phyloP scores from a whole-genome alignment of 2,113 vertebrate genomes.

The Trinectes maculatus region DNA sequence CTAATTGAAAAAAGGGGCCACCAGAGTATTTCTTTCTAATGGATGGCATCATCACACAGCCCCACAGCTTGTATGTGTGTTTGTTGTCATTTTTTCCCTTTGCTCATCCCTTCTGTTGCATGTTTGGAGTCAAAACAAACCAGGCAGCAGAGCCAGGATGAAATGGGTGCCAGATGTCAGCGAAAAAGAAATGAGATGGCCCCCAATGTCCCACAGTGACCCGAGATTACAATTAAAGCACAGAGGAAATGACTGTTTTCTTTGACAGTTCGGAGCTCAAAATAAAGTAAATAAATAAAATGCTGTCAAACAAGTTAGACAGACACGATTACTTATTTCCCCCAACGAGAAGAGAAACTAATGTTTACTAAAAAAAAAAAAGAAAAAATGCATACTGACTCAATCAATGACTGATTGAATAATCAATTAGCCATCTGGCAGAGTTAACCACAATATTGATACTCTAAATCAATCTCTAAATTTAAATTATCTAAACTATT shows the following conservation, averaged over 20 bases:
- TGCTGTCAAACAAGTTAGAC: background rate
- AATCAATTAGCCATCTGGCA: background rate
- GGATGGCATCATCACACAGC: conserved; percentile 23
- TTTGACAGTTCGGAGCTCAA: conserved; percentile 7
- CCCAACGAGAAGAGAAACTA: too few relatives aligned
- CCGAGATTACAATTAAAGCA: conserved; percentile 28
- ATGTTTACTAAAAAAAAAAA: background rate
- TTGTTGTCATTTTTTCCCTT: conserved; percentile 47
- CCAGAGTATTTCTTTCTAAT: conserved; percentile 7
- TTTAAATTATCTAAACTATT: too few relatives aligned
- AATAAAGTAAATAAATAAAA: background rate
- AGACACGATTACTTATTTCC: background rate
- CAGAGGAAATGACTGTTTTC: conserved; percentile 33
- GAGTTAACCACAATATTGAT: too few relatives aligned
- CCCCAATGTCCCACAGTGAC: conserved; percentile 30
- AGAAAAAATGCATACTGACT: too few relatives aligned
- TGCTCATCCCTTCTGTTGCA: conserved; percentile 53
- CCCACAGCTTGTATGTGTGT: conserved; percentile 39
- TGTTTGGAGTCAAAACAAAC: conserved; percentile 74
- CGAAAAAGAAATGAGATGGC: conserved; percentile 25
- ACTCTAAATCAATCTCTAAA: too few relatives aligned
- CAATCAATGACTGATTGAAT: background rate
- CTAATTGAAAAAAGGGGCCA: conserved; percentile 3
- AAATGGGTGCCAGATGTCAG: conserved; percentile 55
- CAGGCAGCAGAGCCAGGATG: conserved; percentile 51